phyloP scores from a whole-genome alignment of 2,797 vertebrate genomes.

The Sebastolobus alascanus region DNA sequence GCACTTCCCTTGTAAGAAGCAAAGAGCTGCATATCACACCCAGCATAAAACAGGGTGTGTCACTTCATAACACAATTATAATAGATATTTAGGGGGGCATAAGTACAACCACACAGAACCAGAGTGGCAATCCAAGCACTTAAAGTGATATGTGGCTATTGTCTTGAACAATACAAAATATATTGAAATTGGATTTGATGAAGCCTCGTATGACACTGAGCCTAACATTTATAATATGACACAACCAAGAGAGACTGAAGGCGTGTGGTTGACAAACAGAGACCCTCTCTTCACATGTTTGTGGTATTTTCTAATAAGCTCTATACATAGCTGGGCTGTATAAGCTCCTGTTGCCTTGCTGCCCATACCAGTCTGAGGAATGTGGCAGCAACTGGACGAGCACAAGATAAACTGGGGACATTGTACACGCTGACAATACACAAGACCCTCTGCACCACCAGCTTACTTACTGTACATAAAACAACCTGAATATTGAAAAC shows the following conservation, averaged over 20 bases:
- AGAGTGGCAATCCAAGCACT: not conserved
- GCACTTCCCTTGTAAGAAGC: not conserved
- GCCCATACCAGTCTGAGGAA: constrained; percentile 73
- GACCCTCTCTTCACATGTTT: constrained; percentile 11
- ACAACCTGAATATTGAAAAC: not conserved
- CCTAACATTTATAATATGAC: not conserved
- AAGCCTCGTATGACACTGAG: not conserved
- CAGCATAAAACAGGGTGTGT: constrained; percentile 13
- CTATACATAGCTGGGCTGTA: constrained; percentile 59
- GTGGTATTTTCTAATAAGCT: constrained; percentile 55
- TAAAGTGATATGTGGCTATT: not conserved
- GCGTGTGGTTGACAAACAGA: not conserved
- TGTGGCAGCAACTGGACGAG: constrained; percentile 76
- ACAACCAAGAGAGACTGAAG: not conserved
- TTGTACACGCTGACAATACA: constrained; percentile 15
- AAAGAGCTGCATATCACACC: not conserved
- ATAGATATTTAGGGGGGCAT: not conserved
- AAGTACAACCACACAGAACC: constrained; percentile 10
- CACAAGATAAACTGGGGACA: constrained; percentile 37
- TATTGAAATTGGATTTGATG: not conserved
- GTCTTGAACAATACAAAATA: not conserved
- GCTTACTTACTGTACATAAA: not conserved
- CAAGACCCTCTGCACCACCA: not conserved
- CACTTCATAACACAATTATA: not conserved
- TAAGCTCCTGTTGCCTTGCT: constrained; percentile 37